A percentile compares a stretch with the other conserved stretches of the same genome.
Conservation (phyloP, 2,113 vertebrate genomes). For the Percopsis transmontana region DNA sequence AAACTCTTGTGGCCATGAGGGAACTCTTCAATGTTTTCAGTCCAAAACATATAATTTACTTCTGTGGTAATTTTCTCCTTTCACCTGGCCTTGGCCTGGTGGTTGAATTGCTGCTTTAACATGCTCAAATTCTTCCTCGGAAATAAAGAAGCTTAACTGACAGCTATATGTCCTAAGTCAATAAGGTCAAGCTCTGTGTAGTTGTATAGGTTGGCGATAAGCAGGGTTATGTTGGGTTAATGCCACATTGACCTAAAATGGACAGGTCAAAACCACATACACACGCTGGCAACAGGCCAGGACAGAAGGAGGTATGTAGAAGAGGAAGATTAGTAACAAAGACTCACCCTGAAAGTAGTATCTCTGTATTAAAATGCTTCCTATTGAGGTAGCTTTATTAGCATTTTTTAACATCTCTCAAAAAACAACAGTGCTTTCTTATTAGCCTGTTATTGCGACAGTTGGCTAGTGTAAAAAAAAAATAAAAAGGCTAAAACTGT, state of each 20-base stretch:
- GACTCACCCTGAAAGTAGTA: too few relatives aligned
- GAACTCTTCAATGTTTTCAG: constrained; percentile 8
- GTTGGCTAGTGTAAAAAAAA: too few relatives aligned
- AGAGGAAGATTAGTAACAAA: neutral
- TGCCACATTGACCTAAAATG: constrained; percentile 24
- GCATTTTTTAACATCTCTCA: too few relatives aligned
- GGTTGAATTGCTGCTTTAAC: constrained; percentile 7
- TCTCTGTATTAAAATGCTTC: too few relatives aligned
- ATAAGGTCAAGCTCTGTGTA: neutral
- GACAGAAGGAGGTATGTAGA: neutral
- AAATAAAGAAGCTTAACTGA: neutral
- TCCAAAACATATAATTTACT: constrained; percentile 13
- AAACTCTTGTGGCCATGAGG: constrained; percentile 1
- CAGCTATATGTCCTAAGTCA: neutral
- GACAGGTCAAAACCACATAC: constrained; percentile 4
- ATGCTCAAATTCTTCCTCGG: too few relatives aligned
- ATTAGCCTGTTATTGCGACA: too few relatives aligned
- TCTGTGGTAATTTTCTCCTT: constrained; percentile 3
- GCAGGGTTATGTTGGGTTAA: constrained; percentile 24
- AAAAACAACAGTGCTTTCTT: too few relatives aligned
- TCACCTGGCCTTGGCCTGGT: constrained; percentile 9
- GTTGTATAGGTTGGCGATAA: neutral
- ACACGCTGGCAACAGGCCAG: neutral
- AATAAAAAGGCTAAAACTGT: too few relatives aligned
- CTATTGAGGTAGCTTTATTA: too few relatives aligned